Percentiles rank a stretch among this genome's conserved stretches.
Conservation (phyloP, 2,113 vertebrate species). For the Zosterops pallidus region DNA sequence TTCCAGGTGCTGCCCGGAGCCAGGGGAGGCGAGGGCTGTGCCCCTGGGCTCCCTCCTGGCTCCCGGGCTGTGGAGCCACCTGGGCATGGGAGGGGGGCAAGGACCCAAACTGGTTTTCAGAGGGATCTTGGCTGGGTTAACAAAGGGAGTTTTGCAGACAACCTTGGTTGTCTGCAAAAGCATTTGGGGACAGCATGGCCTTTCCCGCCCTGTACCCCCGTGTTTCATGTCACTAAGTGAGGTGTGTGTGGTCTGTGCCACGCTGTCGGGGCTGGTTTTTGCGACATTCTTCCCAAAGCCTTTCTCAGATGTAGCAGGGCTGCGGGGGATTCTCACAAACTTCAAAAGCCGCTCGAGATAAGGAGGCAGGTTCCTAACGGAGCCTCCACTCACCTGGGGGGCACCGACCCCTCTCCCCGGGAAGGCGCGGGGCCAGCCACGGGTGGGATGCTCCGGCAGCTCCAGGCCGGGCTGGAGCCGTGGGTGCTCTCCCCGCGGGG, state of each 20-base stretch:
- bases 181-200: not conserved
- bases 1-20: conserved; percentile 34
- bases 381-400: not conserved
- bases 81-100: not conserved
- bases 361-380: not conserved
- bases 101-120: not conserved
- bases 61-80: not conserved
- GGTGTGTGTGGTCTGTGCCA: no score
- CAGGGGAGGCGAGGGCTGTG: not conserved
- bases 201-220: not conserved
- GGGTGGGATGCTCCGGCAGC: not conserved
- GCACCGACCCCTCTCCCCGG: not conserved
- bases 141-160: not conserved
- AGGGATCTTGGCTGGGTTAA: not conserved
- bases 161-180: not conserved
- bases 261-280: not conserved
- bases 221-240: not conserved
- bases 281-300: not conserved
- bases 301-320: not conserved
- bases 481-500: not conserved
- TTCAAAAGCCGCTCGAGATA: not conserved
- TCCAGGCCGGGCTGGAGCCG: not conserved
- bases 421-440: no score
- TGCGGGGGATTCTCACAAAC: not conserved
- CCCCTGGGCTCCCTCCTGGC: not conserved